phyloP scores from a whole-genome alignment of 2,797 vertebrate species.

The Oreochromis mossambicus region DNA sequence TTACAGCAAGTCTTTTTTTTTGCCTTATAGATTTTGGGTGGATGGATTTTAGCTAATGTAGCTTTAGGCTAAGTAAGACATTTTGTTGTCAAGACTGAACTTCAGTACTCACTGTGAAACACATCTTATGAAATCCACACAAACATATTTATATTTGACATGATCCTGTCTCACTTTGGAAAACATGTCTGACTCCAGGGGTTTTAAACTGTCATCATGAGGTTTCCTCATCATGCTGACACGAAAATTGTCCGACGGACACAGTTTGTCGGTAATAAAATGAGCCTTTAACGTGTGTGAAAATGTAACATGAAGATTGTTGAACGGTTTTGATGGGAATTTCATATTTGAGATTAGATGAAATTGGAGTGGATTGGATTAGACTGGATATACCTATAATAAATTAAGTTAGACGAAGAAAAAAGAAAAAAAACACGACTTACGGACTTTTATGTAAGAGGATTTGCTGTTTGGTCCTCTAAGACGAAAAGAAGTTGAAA shows the following conservation, averaged over 20 bases:
- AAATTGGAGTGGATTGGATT: background rate
- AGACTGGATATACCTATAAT: background rate
- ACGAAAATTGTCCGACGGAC: background rate
- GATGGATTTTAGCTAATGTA: background rate
- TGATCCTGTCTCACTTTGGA: background rate
- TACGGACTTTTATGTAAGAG: background rate
- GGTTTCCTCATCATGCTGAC: background rate
- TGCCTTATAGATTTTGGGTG: background rate
- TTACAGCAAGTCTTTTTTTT: background rate
- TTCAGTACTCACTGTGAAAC: background rate
- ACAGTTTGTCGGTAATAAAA: background rate
- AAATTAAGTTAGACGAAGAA: background rate
- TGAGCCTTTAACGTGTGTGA: background rate
- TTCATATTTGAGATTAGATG: background rate
- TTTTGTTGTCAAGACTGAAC: background rate
- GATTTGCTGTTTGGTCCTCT: background rate
- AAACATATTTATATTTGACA: background rate
- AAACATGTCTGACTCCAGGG: background rate
- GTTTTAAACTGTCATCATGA: background rate
- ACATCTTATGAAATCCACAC: background rate
- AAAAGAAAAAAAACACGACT: background rate
- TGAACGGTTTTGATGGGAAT: background rate
- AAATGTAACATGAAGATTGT: background rate
- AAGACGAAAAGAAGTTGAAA: background rate
- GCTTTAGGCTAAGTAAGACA: background rate